These are phyloP conservation scores for Aphelinus atriplicis DNA, from an alignment of 1,140 invertebrate species.

Conservation along the genomic window DNA sequence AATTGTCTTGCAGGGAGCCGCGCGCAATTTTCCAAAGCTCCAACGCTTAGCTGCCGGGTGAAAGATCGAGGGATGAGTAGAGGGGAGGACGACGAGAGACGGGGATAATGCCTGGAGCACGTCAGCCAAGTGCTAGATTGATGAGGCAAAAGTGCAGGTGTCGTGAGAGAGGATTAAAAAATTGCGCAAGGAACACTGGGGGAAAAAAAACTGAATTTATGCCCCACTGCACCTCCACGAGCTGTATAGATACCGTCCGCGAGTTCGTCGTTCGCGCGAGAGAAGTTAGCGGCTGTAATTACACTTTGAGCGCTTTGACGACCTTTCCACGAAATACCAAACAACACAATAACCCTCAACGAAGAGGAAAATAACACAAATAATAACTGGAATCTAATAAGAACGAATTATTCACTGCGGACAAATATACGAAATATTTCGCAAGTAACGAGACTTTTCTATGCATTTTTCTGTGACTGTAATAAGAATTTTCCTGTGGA, in stretches of 20 bases:
- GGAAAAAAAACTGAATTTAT: too few relatives aligned
- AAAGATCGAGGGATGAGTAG: constrained; percentile 43
- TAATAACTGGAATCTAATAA: too few relatives aligned
- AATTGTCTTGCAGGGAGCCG: constrained; percentile 27
- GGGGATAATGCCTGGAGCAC: too few relatives aligned
- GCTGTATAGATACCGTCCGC: constrained; percentile 7
- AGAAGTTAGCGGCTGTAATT: constrained; percentile 42
- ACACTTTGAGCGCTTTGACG: constrained; percentile 31
- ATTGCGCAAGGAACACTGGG: constrained; percentile 30
- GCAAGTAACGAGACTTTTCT: too few relatives aligned
- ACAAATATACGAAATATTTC: too few relatives aligned
- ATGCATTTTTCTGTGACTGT: too few relatives aligned
- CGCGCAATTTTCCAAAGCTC: constrained; percentile 16
- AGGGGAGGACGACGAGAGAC: constrained; percentile 36
- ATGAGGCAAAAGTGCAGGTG: constrained; percentile 43
- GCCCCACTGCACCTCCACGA: too few relatives aligned
- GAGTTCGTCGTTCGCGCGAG: constrained; percentile 19
- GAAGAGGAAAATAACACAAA: too few relatives aligned
- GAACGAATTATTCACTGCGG: too few relatives aligned
- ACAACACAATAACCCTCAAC: too few relatives aligned
- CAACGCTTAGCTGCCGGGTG: constrained; percentile 30
- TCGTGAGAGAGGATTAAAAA: constrained; percentile 45
- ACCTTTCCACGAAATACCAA: too few relatives aligned
- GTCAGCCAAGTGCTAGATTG: constrained; percentile 36
- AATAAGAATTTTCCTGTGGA: too few relatives aligned